Conservation (phyloP, 2,888 invertebrate species). For the Mesorhabditis sp. region DNA sequence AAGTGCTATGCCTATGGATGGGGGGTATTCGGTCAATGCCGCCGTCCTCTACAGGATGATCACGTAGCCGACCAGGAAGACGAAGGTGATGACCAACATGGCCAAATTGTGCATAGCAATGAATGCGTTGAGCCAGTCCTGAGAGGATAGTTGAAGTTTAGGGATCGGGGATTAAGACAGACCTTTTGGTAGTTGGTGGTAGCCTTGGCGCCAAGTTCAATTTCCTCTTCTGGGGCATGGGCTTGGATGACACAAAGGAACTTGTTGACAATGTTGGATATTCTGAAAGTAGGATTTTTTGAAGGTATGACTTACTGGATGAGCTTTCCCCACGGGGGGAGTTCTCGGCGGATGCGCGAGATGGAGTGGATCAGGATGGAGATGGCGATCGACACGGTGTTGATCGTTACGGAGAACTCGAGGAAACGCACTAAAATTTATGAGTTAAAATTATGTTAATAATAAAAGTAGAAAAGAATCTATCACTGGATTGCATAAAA, state of each 20-base stretch:
- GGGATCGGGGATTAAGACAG: not conserved
- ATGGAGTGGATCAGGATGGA: conserved; percentile 41
- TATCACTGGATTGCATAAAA: not conserved
- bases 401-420: conserved; percentile 53
- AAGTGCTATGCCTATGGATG: too few species aligned
- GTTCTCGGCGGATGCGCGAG: conserved; percentile 38
- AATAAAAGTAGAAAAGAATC: not conserved
- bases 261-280: conserved; percentile 48
- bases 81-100: conserved; percentile 36
- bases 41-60: conserved; percentile 7
- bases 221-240: conserved; percentile 35
- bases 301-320: conserved; percentile 26
- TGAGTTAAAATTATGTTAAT: too few species aligned
- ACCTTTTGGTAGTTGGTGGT: conserved; percentile 27
- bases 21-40: too few species aligned
- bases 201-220: conserved; percentile 45
- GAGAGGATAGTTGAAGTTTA: conserved; percentile 6
- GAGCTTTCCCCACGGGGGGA: conserved; percentile 52
- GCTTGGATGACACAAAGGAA: conserved; percentile 51
- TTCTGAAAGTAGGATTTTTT: conserved; percentile 27
- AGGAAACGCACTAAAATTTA: conserved; percentile 49
- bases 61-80: conserved; percentile 45
- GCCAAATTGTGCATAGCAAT: conserved; percentile 49
- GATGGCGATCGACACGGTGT: conserved; percentile 45
- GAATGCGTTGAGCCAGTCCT: conserved; percentile 53